Evolutionary conservation across 2,888 invertebrate genomes (phyloP), one percentile per base, ranked within the genome.

Genomic region (Drosophila mercatorum): DNA sequence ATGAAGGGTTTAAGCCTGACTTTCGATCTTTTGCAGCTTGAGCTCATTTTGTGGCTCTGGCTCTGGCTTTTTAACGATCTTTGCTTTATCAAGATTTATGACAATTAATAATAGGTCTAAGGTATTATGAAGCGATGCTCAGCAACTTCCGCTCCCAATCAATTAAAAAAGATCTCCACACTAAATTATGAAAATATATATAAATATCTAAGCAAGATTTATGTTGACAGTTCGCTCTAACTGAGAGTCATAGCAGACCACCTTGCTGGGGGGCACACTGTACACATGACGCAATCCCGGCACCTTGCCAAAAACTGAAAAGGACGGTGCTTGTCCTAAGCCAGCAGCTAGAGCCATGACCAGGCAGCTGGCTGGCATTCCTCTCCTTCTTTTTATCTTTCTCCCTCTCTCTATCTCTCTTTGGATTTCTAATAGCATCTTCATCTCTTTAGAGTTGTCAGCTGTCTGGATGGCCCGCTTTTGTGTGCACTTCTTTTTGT

Each of bases 91-190:
- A 89, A 92, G 92, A 92, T 92, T 92, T 92, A 92, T 92, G 91
- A 86, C 92, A 92, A 91, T 90, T 92, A 92, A 92, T 92, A 92
- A 92, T 89, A 92, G 92, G 91, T 90, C 71, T 83, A 44, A 8
- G 34, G 41, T 55, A 58, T 55, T 47, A 62, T 44, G 40, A 28
- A 44, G 14, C 60, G 59, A 52, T 53, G 59, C 66, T 72, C 66
- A 57, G 49, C 78, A 64, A 88, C 78, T 83, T 88, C 85, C 88
- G 88, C 80, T 86, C 78, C 83, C 75, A 78, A 85, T 89, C 85
- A 89, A 87, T 87, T 84, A 78, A 79, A 81, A 72, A 75, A 47
- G 26, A 65, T 51, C 8, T 36, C 12, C 34, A n/a, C 28, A 47
- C 55, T 64, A 65, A 85, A 78, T 89, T 87, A 87, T 87, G 87